These are phyloP conservation scores for Cephus nigrinus DNA, from an alignment of 2,888 invertebrate genomes.

Conservation along the genomic window DNA sequence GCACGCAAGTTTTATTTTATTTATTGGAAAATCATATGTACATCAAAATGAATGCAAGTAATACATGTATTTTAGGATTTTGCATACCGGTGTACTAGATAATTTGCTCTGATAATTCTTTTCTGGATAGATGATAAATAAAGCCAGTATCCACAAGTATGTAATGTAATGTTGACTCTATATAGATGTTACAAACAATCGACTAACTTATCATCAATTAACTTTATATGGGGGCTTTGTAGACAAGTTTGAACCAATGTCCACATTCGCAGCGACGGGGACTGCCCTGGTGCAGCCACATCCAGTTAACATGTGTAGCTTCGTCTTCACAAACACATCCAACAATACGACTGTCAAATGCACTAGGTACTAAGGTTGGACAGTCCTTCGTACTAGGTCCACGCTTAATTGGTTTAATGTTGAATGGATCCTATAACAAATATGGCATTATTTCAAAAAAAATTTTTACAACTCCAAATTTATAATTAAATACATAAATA, in stretches of 20 bases:
- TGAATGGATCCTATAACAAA: conserved; percentile 76
- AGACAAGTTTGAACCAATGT: conserved; percentile 93
- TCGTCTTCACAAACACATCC: conserved; percentile 98
- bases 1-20: background rate
- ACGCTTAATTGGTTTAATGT: conserved; percentile 85
- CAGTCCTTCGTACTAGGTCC: conserved; percentile 84
- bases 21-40: background rate
- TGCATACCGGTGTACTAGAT: background rate
- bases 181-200: background rate
- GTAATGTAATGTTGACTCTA: conserved; percentile 3
- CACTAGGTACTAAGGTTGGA: conserved; percentile 92
- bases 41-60: conserved; percentile 1
- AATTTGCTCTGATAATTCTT: background rate
- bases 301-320: conserved; percentile 89
- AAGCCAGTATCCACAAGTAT: background rate
- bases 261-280: conserved; percentile 96
- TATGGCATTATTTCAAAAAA: background rate
- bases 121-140: background rate
- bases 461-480: background rate
- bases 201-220: conserved; percentile 2
- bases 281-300: conserved; percentile 92
- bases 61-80: background rate
- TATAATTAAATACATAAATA: background rate
- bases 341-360: conserved; percentile 88
- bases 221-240: conserved; percentile 77